phyloP scores from a whole-genome alignment of 1,140 invertebrate species.

The Zaprionus inermis region DNA sequence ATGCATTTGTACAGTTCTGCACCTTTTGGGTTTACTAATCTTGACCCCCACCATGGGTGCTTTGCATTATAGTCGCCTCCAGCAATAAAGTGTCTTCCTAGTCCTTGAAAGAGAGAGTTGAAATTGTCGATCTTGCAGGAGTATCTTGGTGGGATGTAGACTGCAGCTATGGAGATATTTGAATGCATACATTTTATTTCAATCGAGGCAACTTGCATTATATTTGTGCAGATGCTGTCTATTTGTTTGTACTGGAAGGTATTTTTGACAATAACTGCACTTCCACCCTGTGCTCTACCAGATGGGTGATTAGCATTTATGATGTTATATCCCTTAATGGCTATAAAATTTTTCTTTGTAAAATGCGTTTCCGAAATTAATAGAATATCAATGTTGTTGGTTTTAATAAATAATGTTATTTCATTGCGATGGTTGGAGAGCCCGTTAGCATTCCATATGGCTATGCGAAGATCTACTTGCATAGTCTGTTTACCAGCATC shows the following conservation, averaged over 20 bases:
- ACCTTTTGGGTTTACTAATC: conserved; percentile 67
- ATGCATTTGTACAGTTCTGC: conserved; percentile 64
- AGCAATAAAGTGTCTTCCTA: conserved; percentile 74
- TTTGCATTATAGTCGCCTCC: conserved; percentile 84
- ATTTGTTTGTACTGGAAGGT: conserved; percentile 3
- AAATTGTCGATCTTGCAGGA: background rate
- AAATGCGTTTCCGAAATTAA: conserved; percentile 73
- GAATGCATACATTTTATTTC: conserved; percentile 12
- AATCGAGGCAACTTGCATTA: background rate
- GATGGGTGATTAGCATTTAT: conserved; percentile 27
- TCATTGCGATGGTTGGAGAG: conserved; percentile 37
- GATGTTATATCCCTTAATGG: conserved; percentile 6
- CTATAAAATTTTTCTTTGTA: conserved; percentile 56
- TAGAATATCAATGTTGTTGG: conserved; percentile 23
- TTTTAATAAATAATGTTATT: conserved; percentile 36
- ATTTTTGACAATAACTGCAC: conserved; percentile 14
- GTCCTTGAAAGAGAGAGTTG: conserved; percentile 46
- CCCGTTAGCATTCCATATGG: conserved; percentile 40
- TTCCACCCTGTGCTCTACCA: conserved; percentile 33
- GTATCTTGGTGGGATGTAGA: conserved; percentile 10
- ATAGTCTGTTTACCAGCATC: conserved; percentile 35
- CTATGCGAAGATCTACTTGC: conserved; percentile 36
- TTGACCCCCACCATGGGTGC: conserved; percentile 81
- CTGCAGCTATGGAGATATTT: conserved; percentile 9
- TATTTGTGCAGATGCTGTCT: conserved; percentile 9